phyloP scores from a whole-genome alignment of 2,888 invertebrate species.

The Mamestra brassicae region DNA sequence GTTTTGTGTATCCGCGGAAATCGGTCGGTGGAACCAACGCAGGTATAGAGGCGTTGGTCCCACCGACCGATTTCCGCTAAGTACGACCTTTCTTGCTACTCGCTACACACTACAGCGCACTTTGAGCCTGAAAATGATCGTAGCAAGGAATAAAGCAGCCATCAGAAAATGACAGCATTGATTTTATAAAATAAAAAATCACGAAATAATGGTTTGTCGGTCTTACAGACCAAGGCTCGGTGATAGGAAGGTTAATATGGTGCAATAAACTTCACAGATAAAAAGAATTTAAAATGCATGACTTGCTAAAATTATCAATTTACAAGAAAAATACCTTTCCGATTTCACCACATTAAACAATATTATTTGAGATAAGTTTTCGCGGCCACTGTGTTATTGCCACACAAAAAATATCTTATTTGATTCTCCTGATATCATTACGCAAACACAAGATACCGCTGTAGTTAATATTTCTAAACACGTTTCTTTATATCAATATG shows the following conservation, averaged over 20 bases:
- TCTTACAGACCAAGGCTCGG: neutral
- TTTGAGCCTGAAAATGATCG: no score
- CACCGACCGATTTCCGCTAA: no score
- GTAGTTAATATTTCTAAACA: conserved; percentile 23
- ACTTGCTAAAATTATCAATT: conserved; percentile 18
- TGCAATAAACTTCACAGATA: conserved; percentile 13
- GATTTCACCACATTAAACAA: conserved; percentile 52
- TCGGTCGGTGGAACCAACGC: no score
- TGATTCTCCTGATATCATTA: conserved; percentile 55
- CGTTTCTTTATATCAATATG: conserved; percentile 19
- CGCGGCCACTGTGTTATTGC: conserved; percentile 55
- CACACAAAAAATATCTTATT: conserved; percentile 58
- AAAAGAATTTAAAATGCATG: neutral
- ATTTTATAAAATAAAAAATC: no score
- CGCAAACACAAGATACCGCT: conserved; percentile 42
- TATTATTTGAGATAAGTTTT: conserved; percentile 41
- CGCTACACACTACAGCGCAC: no score
- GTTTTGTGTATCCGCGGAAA: no score
- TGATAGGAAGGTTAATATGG: neutral
- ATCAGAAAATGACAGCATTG: no score
- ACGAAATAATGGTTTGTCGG: neutral
- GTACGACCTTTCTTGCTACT: no score
- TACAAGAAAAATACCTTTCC: neutral
- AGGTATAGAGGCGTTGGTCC: no score
- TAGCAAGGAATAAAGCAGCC: no score